Evolutionary conservation across 2,888 invertebrate genomes (phyloP).

Genomic region (Tortricodes alternella): DNA sequence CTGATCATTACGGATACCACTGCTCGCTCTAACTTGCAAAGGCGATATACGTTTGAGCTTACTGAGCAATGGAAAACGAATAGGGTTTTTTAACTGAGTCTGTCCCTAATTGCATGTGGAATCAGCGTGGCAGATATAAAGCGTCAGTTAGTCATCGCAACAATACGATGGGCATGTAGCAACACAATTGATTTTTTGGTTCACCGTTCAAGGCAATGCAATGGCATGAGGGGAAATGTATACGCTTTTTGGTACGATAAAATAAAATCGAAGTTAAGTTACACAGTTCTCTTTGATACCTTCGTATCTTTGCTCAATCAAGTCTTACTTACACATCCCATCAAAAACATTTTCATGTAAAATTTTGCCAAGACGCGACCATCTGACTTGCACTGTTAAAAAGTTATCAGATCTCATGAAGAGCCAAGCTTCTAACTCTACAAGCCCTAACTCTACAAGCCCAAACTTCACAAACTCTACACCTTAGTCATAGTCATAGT

Average conservation of each 20-base stretch:
- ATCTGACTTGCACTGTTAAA: no score
- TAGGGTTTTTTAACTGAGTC: slow-evolving; percentile 13
- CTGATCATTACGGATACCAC: slow-evolving; percentile 32
- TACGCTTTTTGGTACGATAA: slow-evolving; percentile 35
- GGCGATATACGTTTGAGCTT: not conserved
- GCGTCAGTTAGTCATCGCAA: slow-evolving; percentile 54
- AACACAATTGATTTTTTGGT: slow-evolving; percentile 64
- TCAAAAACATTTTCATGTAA: no score
- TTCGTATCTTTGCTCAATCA: no score
- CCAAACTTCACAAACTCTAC: no score
- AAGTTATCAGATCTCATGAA: no score
- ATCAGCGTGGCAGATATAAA: slow-evolving; percentile 52
- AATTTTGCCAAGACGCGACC: no score
- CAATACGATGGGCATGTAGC: slow-evolving; percentile 61
- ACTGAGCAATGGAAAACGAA: slow-evolving; percentile 38
- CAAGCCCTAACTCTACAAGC: no score
- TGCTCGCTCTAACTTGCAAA: slow-evolving; percentile 24
- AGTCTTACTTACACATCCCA: no score
- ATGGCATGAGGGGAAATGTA: slow-evolving; percentile 46
- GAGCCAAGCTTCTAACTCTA: no score
- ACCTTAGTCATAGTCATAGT: no score
- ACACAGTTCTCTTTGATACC: no score
- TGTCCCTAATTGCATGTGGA: slow-evolving; percentile 50
- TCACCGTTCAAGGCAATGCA: slow-evolving; percentile 49
- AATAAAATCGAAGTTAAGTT: slow-evolving; percentile 20